Base-by-base conservation (phyloP, 2,888 invertebrate species). In the Aplocera efformata region DNA sequence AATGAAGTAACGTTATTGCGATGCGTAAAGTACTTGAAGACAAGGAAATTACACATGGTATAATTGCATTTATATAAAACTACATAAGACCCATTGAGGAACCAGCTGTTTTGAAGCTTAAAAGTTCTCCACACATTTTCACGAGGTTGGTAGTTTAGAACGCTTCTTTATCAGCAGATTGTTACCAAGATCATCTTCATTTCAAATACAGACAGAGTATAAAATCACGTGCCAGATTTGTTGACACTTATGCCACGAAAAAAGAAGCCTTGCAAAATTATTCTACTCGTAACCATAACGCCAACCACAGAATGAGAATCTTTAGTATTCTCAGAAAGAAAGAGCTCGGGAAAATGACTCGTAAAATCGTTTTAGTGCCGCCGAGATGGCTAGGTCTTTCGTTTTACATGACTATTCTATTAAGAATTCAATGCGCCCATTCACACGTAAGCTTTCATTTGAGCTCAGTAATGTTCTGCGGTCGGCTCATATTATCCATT, bases 391-490 rank as follows among this genome's bases (percentile, higher is more conserved):
- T 7, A 5, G 30, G 13, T 35, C 26, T 41, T 20, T 26, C 25
- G 36, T 46, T 45, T 13, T n/a, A n/a, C n/a, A 21, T 8, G 29
- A n/a, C 9, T 42, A 36, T 34, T 25, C 32, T 40, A 28, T 41
- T 25, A 28, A 8, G 10, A 9, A 29, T 36, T 40, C 30, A 35
- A 41, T 33, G 42, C 11, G 32, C 7, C 33, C 28, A 37, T 25
- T 41, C 41, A 23, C 44, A 37, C 37, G 33, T 32, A 25, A 13
- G 22, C 23, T 36, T 32, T 38, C 29, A 28, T 44, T 40, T 34
- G 21, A 13, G 29, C 7, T 21, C 7, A 1, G 23, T 8, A n/a
- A 11, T 7, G 25, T 35, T 31, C 28, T 37, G 11, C 3, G 25
- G 10, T 27, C 22, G 22, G 9, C 30, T 38, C n/a, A n/a, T n/a